phyloP scores from a whole-genome alignment of 2,113 vertebrate genomes.

The Tinamus guttatus region DNA sequence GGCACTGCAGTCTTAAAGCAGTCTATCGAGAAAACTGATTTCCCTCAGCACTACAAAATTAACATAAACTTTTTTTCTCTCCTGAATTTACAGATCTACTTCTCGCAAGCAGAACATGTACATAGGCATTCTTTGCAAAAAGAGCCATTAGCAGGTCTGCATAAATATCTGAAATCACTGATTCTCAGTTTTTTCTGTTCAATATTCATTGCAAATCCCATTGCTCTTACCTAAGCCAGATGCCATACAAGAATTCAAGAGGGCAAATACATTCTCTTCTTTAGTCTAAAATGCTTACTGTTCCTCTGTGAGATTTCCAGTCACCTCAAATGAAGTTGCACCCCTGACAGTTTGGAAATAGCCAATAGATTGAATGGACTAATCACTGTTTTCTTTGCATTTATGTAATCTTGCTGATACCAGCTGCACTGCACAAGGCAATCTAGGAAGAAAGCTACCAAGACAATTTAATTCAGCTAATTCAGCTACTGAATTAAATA shows the following conservation, averaged over 20 bases:
- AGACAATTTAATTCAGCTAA: background rate
- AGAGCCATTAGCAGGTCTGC: background rate
- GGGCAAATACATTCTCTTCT: background rate
- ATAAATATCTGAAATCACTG: background rate
- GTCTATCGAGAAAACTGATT: background rate
- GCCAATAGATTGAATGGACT: background rate
- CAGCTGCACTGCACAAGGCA: background rate
- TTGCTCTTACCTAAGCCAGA: background rate
- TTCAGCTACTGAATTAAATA: background rate
- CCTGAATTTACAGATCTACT: background rate
- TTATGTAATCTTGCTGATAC: accelerated
- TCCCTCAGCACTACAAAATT: background rate
- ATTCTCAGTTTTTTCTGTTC: background rate
- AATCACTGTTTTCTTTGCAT: background rate
- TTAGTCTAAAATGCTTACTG: background rate
- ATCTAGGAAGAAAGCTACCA: background rate
- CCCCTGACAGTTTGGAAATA: background rate
- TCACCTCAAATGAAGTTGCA: background rate
- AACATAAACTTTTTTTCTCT: background rate
- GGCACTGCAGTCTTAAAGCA: background rate
- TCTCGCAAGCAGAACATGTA: background rate
- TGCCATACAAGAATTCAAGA: background rate
- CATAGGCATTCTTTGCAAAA: background rate
- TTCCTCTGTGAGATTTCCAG: background rate
- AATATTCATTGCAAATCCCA: background rate